phyloP scores from a whole-genome alignment of 2,113 vertebrate genomes.

The Dendrocopos noguchii region DNA sequence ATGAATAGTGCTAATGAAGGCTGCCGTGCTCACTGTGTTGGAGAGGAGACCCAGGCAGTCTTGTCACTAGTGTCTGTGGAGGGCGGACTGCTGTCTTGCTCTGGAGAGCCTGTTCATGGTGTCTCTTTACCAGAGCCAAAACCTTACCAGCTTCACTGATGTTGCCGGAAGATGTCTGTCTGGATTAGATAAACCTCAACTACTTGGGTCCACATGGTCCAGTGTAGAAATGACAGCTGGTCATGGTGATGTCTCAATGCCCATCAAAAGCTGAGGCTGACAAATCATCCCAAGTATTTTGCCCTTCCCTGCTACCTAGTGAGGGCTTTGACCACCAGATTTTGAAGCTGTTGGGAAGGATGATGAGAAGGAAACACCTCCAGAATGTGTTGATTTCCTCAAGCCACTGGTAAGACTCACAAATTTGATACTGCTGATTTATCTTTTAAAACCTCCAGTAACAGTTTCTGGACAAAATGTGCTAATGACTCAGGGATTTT shows the following conservation, averaged over 20 bases:
- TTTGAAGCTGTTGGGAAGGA: neutral
- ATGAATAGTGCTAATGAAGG: neutral
- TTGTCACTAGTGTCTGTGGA: neutral
- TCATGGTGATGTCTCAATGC: neutral
- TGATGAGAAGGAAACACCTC: neutral
- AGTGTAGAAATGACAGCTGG: neutral
- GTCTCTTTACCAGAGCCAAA: neutral
- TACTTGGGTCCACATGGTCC: neutral
- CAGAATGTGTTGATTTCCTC: neutral
- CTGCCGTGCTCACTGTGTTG: accelerated
- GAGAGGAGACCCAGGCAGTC: neutral
- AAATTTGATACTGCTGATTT: neutral
- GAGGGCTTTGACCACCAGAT: neutral
- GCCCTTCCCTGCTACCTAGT: neutral
- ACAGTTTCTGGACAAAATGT: constrained; percentile 16
- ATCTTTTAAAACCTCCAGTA: neutral
- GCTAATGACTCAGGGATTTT: neutral
- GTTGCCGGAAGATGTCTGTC: neutral
- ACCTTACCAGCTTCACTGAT: neutral
- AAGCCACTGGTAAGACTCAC: neutral
- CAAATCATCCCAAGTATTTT: neutral
- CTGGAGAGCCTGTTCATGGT: accelerated
- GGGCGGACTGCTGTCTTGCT: neutral
- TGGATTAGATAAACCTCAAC: neutral
- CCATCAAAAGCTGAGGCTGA: neutral